Base-by-base conservation (phyloP, 2,113 vertebrate genomes). In the Cavia aperea region DNA sequence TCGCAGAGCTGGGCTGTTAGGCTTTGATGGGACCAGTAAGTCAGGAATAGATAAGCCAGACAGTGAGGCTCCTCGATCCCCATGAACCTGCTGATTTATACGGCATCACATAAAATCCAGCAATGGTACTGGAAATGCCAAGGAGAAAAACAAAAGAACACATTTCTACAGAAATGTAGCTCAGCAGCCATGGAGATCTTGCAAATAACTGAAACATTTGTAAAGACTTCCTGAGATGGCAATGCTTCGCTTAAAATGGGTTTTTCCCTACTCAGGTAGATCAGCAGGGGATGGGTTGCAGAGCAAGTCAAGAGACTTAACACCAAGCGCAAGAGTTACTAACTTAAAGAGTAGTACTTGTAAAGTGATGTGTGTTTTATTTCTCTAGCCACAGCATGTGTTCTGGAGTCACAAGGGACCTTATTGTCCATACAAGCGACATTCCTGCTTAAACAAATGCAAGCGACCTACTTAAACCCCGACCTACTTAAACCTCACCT, bases 141-240 rank as follows among this genome's bases (percentile, higher is more conserved):
- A 54, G 5, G 31, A 68, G 21, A 78, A 56, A 14, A 91, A 9
- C 16, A 49, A 68, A 14, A 68, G 81, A 49, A 36, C 23, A 19
- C 18, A 21, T 58, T 58, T 58, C 51, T 43, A 4, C 1, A 82
- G 78, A 79, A 77, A 19, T 79, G 9, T 7, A 39, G 92, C 31
- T 92, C n/a, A 18, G 65, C 0, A 84, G 56, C 62, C 62, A 87
- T 24, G 73, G 31, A 85, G 23, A 66, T 26, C 16, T 66, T 29
- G 39, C 70, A 70, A 84, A 88, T 78, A 75, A 84, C 39, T 93
- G 79, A 86, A 93, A 73, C 39, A 72, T 36, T 46, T 82, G 79
- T 78, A 13, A 11, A 58, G 5, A 78, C 14, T 75, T 83, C n/a
- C 7, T 51, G 24, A 91, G 73, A 89, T 65, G 78, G 54, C 29